Base-by-base conservation (phyloP, 2,888 invertebrate species). In the Danaus chrysippus region DNA sequence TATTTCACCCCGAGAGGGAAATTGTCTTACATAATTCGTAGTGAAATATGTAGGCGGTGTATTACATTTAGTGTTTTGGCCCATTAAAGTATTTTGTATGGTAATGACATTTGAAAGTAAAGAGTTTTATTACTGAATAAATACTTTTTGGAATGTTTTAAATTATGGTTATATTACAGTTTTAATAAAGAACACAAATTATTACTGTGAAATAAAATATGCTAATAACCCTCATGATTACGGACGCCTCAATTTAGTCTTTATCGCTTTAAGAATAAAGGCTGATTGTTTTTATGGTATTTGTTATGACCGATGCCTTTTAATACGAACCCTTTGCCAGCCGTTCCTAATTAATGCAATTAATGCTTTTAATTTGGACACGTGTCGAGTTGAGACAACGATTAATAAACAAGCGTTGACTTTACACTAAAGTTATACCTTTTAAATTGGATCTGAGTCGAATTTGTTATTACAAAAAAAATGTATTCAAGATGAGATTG, bases 341-440 rank as follows among this genome's bases (percentile, higher is more conserved):
- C 75, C 80, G 83, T 82, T 82, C 79, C 81, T 90, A 87, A 89
- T 90, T 89, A 89, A 89, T 86, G 83, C 88, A 89, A 90, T 91
- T 87, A 86, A 83, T 83, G 76, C 83, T 83, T 77, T 83, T 87
- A 86, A 90, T 89, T 88, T 87, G 76, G 71, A 83, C 82, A 82
- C 82, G 83, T 83, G 85, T 84, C 83, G 83, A 85, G 49, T 49
- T 34, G 23, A 34, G 23, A 34, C 23, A 34, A 34, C 23, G 2
- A 5, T 34, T 34, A 34, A 34, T 34, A 34, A 34, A 34, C 23
- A 34, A 34, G 23, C 23, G 23, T 34, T 34, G 23, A 34, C 23
- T 34, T 34, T 34, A 34, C 23, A 34, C 23, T 34, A 34, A 34
- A 34, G 3, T 34, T 5, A 5, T 34, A 34, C 23, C 23, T 34